Evolutionary conservation across 1,140 invertebrate genomes (phyloP), one percentile per base, ranked within the genome.

Genomic region (Pectinophora gossypiella): DNA sequence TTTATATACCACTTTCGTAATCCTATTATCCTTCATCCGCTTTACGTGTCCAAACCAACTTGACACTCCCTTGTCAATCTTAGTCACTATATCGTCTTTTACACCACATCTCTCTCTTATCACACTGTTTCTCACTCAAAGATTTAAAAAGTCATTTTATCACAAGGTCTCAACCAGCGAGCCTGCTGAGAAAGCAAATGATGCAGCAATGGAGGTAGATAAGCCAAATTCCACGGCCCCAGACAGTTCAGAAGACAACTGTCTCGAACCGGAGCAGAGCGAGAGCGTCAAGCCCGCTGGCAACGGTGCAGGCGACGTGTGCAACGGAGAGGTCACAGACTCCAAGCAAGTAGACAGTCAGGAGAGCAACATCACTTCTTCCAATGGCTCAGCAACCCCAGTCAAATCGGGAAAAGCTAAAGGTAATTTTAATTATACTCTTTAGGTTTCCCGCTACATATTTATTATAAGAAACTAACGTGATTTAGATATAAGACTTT

Each of bases 161-260:
- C 22, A 4, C 22, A 18, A 89, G 87, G 85, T 87, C 36, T 87
- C 90, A 0, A 91, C 90, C 10, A 91, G 90, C 68, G 90, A 91
- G 19, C 85, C 89, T 23, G 80, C 65, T 23, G 56, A 65, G 7
- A 63, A 56, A 48, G 43, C 59, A 10, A 68, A 67, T 44, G 73
- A 71, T 32, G 46, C 63, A 7, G 21, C 76, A 47, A 64, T 72
- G 50, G 83, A 88, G 42, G 57, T 80, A 48, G 72, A 81, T 19
- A 86, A 86, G 35, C 68, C 64, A 23, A 72, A 35, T 23, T 64
- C 68, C 19, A 66, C 88, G n/a, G 87, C 88, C 66, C 90, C 90
- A 3, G 91, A 91, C 48, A 91, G 90, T 55, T 91, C 91, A 0
- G 90, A 77, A 27, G 90, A 91, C 61, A 81, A 88, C 22, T 85